A percentile compares a stretch with the other conserved stretches of the same genome.
phyloP scores from a whole-genome alignment of 2,113 vertebrate species.

The Trematomus loennbergii region DNA sequence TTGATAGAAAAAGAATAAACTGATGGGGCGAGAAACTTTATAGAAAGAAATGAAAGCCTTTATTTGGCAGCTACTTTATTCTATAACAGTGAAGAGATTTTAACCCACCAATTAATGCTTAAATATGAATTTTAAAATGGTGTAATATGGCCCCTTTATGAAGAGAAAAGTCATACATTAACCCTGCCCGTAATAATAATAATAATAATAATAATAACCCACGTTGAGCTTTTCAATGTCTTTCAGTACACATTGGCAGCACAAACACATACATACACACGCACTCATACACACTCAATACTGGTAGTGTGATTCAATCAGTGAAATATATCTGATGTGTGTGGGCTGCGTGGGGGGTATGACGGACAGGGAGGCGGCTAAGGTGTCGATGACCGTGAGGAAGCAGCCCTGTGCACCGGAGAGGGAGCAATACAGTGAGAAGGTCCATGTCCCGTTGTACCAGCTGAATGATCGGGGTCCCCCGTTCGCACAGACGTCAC shows the following conservation, averaged over 20 bases:
- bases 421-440: constrained; percentile 84
- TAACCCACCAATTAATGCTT: constrained; percentile 58
- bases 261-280: constrained; percentile 37
- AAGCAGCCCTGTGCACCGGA: constrained; percentile 71
- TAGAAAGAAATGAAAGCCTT: constrained; percentile 60
- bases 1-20: constrained; percentile 1
- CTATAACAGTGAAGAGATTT: constrained; percentile 61
- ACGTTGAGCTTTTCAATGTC: constrained; percentile 70
- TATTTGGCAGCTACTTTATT: constrained; percentile 73
- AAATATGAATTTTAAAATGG: constrained; percentile 71
- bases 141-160: constrained; percentile 67
- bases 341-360: constrained; percentile 51
- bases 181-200: constrained; percentile 18
- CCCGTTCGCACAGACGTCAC: constrained; percentile 51
- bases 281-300: constrained; percentile 69
- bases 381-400: constrained; percentile 61
- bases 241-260: constrained; percentile 79
- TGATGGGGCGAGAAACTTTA: not conserved
- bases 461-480: constrained; percentile 66
- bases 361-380: constrained; percentile 54
- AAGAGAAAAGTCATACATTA: constrained; percentile 56
- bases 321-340: constrained; percentile 63
- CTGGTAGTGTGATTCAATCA: constrained; percentile 79
- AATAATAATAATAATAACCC: not conserved
- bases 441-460: constrained; percentile 82